Evolutionary conservation across 2,797 vertebrate species (phyloP), one percentile per base, ranked within the genome.

Genomic region (Platalea minor): DNA sequence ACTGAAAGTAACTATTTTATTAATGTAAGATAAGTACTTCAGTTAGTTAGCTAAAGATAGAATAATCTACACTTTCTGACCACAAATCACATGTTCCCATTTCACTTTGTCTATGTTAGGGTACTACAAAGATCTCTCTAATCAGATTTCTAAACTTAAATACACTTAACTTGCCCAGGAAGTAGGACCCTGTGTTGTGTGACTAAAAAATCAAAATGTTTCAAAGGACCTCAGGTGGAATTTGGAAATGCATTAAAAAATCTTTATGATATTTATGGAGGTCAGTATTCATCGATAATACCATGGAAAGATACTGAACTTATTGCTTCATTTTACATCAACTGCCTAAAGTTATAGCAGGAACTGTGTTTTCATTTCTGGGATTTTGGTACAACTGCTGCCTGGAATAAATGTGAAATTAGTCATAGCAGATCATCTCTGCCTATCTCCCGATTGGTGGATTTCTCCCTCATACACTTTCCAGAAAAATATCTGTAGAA

Each of bases 331-430:
- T 91, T 86, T 96, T 91, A 69, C 8, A 50, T 83, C 48, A 63
- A 54, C 25, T 85, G 59, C 37, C 29, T 93, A 33, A 76, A 89
- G 8, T 77, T 81, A 33, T 51, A 88, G 57, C 17, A 84, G 37
- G 17, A 88, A 86, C 24, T 74, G n/a, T 5, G 11, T 63, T 94
- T 94, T 96, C 26, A 79, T 91, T 89, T 89, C 75, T 79, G 43
- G 37, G 39, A 85, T 74, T 91, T 95, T 80, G 76, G 45, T 96
- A 60, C 28, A 69, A 93, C 19, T 88, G 15, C 51, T 85, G 74
- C 80, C 79, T 85, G 37, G 50, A 94, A 90, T 87, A 95, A 92
- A 89, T 69, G 16, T 73, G 68, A 91, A 95, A 91, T 94, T 95
- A 94, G 59, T 88, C 17, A 26, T 23, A 29, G 72, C 89, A 91